Evolutionary conservation across 2,888 invertebrate genomes (phyloP), one percentile per base, ranked within the genome.

Genomic region (Papilio demoleus): DNA sequence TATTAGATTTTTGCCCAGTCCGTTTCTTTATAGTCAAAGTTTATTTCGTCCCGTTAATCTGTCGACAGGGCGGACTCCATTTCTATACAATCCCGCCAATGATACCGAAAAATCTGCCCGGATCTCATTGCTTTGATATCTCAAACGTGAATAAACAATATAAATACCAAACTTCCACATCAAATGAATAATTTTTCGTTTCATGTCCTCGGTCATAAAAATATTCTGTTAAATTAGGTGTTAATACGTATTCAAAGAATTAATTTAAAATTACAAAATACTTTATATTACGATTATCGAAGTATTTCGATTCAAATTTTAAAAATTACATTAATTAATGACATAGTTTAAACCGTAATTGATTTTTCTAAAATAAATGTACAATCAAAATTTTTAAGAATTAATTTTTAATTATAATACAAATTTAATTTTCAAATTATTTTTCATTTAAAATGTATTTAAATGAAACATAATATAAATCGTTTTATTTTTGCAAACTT

Each of bases 61-160:
- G 84, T 92, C 91, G 82, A 75, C 90, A 69, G 53, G 9, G 79
- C 70, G 75, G 74, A 77, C 81, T 79, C 79, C 82, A 27, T 31
- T 84, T 83, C 87, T 81, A 80, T 85, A 81, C 88, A 88, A 88
- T 94, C 95, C 63, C 95, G 95, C 31, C 85, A 84, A 81, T 84
- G 85, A 83, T 87, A 88, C 84, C 79, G 80, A 89, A 90, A 90
- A 90, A 86, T 88, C 85, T 79, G 83, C 84, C 83, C 82, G 85
- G 85, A 86, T 86, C 82, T 84, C 80, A 78, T 77, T 75, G 72
- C 76, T 81, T 90, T 90, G 89, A 90, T 88, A 88, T 75, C 81
- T 88, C 88, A 89, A 90, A 90, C 88, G 81, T 85, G 81, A 78
- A 87, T 87, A 85, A 88, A 88, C 84, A 88, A 76, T 81, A 80